Conservation (phyloP, 2,113 vertebrate species). For the Grammomys dolichurus region DNA sequence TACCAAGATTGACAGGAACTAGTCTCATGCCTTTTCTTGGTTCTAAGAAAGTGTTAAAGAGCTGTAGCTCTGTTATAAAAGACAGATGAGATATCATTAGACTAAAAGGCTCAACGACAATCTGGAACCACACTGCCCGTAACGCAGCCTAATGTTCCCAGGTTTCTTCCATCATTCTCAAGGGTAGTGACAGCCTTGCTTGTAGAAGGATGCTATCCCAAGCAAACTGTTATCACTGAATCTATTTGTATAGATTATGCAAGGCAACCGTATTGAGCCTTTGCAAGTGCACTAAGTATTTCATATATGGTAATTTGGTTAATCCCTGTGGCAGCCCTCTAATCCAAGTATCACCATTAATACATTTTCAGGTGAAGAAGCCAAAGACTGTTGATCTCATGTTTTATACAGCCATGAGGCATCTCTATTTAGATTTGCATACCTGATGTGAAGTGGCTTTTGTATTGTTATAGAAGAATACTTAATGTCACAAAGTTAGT, state of each 20-base stretch:
- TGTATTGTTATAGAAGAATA: neutral
- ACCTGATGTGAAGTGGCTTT: neutral
- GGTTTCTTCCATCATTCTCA: neutral
- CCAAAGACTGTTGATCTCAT: neutral
- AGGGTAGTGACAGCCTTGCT: no score
- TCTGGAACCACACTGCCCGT: no score
- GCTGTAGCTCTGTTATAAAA: neutral
- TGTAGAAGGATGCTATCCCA: neutral
- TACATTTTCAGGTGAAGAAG: neutral
- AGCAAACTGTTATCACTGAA: neutral
- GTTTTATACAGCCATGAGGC: neutral
- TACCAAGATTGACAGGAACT: neutral
- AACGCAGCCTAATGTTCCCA: no score
- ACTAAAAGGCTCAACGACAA: neutral
- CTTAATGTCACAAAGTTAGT: neutral
- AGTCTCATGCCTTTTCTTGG: neutral
- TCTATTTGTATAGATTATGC: neutral
- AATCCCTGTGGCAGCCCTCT: neutral
- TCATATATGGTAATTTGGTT: neutral
- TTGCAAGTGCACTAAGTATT: neutral
- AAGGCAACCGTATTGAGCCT: neutral
- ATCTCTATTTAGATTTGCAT: neutral
- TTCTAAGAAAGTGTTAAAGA: neutral
- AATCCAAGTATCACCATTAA: no score
- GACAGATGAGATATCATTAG: neutral